Evolutionary conservation across 2,888 invertebrate genomes (phyloP).

Genomic region (Caradrina kadenii): DNA sequence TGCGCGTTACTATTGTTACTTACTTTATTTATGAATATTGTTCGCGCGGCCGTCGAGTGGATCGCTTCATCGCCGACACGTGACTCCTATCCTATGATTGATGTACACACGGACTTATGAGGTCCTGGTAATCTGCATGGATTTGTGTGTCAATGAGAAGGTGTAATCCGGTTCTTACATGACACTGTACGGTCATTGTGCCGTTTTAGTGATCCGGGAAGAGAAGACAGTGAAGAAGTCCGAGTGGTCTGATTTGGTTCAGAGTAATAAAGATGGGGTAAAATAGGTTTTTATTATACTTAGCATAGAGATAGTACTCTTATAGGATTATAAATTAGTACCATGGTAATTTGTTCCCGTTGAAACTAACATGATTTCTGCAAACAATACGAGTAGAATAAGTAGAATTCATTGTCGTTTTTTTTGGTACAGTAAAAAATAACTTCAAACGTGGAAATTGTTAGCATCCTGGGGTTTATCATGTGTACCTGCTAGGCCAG

Average conservation of each 20-base stretch:
- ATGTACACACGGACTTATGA: conserved; percentile 77
- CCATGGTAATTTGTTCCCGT: background rate
- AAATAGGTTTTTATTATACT: too few relatives aligned
- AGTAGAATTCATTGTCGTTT: background rate
- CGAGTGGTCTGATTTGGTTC: conserved; percentile 3
- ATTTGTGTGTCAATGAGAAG: conserved; percentile 56
- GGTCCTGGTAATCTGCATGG: conserved; percentile 68
- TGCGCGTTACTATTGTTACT: conserved; percentile 79
- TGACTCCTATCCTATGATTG: conserved; percentile 70
- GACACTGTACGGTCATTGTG: conserved; percentile 2
- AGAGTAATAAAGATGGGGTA: background rate
- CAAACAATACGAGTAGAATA: background rate
- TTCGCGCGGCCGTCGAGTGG: conserved; percentile 73
- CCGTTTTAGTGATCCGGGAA: conserved; percentile 5
- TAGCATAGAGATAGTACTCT: background rate
- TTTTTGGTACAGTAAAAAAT: too few relatives aligned
- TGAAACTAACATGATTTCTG: background rate
- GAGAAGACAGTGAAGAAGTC: too few relatives aligned
- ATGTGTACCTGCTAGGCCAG: too few relatives aligned
- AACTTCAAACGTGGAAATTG: too few relatives aligned
- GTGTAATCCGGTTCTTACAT: conserved; percentile 51
- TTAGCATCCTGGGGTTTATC: too few relatives aligned
- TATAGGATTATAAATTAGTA: background rate
- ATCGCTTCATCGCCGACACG: conserved; percentile 81
- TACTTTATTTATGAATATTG: conserved; percentile 89